A percentile compares a stretch with the other conserved stretches of the same genome.
phyloP scores from a whole-genome alignment of 92 coral and sea anemone species.

The Epizoanthus ramosus region DNA sequence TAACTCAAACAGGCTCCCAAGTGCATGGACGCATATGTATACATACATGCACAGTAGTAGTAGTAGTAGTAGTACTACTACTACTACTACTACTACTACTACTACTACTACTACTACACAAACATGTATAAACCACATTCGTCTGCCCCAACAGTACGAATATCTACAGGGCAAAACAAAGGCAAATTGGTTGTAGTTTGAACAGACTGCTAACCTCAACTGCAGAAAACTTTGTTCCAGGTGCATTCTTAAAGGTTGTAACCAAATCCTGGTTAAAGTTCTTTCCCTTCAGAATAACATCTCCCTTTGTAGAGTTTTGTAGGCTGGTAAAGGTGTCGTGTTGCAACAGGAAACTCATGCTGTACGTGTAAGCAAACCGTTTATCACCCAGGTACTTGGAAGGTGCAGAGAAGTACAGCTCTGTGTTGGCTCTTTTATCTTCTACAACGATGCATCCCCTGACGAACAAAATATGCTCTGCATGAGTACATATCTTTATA shows the following conservation, averaged over 20 bases:
- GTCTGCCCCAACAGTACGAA: too few species aligned
- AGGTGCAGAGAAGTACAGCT: conserved; percentile 85
- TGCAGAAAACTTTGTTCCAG: conserved; percentile 36
- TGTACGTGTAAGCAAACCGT: conserved; percentile 78
- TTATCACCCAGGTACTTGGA: conserved; percentile 71
- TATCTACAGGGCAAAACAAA: too few species aligned
- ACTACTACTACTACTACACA: too few species aligned
- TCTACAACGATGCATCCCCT: conserved; percentile 64
- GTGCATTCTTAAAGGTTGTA: conserved; percentile 62
- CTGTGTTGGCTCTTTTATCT: conserved; percentile 37
- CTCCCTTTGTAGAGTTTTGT: conserved; percentile 67
- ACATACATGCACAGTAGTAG: too few species aligned
- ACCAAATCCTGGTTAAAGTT: conserved; percentile 74
- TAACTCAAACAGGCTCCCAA: too few species aligned
- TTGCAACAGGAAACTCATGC: conserved; percentile 69
- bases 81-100: too few species aligned
- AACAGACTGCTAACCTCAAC: conserved; percentile 61
- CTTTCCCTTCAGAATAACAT: conserved; percentile 80
- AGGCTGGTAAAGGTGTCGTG: conserved; percentile 58
- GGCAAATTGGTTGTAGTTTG: too few species aligned
- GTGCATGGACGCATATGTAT: too few species aligned
- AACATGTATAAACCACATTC: too few species aligned
- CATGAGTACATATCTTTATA: too few species aligned
- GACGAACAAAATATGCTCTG: conserved; percentile 1
- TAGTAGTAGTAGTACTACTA: too few species aligned